Conservation (phyloP, 2,797 vertebrate species). For the Furcifer pardalis region DNA sequence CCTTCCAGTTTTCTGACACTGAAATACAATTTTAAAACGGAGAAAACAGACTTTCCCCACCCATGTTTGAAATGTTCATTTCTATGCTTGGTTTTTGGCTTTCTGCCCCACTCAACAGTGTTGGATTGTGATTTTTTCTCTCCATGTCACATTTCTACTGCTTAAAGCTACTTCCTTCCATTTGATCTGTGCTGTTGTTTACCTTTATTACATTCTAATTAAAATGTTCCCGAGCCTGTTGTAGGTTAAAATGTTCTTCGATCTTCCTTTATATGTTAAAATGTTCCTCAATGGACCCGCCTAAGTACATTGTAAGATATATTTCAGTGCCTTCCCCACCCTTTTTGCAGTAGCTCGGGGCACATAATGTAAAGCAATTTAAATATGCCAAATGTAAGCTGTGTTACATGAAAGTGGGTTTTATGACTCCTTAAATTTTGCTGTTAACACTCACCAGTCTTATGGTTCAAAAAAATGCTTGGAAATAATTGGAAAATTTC, state of each 20-base stretch:
- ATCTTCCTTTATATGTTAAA: not conserved
- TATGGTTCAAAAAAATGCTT: too few species aligned
- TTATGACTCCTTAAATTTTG: too few species aligned
- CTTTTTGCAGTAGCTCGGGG: not conserved
- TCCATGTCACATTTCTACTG: not conserved
- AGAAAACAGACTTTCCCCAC: not conserved
- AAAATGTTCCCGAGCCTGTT: not conserved
- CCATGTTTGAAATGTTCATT: not conserved
- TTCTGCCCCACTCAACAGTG: not conserved
- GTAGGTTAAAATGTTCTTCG: conserved; percentile 1
- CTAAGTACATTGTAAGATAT: not conserved
- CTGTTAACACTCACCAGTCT: too few species aligned
- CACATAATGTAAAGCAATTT: not conserved
- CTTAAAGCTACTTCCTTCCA: not conserved
- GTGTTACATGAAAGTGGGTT: too few species aligned
- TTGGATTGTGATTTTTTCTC: not conserved
- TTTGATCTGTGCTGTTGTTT: not conserved
- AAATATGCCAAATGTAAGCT: not conserved
- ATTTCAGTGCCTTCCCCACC: not conserved
- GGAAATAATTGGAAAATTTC: not conserved
- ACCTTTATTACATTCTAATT: not conserved
- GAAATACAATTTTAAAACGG: not conserved
- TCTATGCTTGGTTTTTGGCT: not conserved
- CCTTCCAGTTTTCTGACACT: not conserved
- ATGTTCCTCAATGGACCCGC: not conserved